Conservation (phyloP, 2,113 vertebrate genomes). For the Shinisaurus crocodilurus region DNA sequence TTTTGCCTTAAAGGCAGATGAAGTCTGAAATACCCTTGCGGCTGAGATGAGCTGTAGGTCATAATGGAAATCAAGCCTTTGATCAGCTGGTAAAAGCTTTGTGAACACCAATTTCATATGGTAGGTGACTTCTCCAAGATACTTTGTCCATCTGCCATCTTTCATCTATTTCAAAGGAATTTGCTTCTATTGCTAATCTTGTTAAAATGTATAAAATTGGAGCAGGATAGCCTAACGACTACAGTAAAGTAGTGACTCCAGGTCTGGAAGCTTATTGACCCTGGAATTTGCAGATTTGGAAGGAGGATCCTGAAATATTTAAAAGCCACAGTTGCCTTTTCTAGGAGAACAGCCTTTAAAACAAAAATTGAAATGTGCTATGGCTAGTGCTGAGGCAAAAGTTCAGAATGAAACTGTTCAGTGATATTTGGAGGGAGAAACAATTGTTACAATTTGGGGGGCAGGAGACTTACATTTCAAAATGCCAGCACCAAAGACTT, state of each 20-base stretch:
- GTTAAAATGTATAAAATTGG: constrained; percentile 11
- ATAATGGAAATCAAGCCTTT: constrained; percentile 28
- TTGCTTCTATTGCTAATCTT: constrained; percentile 13
- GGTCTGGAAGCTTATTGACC: neutral
- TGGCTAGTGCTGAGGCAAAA: neutral
- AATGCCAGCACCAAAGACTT: neutral
- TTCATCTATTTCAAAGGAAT: constrained; percentile 29
- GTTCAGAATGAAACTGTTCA: too few relatives aligned
- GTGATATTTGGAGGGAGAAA: neutral
- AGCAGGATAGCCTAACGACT: neutral
- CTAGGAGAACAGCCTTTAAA: neutral
- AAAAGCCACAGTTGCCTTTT: neutral
- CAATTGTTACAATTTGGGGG: neutral
- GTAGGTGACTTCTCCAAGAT: constrained; percentile 12
- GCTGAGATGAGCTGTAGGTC: constrained; percentile 29
- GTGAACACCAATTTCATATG: rapidly evolving
- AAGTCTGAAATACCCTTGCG: constrained; percentile 25
- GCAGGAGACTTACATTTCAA: neutral
- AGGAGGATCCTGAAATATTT: neutral
- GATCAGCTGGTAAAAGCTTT: constrained; percentile 20
- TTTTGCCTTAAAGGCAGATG: constrained; percentile 32
- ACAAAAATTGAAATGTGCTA: too few relatives aligned
- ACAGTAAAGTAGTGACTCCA: neutral
- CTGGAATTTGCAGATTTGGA: neutral
- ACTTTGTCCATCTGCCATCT: constrained; percentile 32